Evolutionary conservation across 2,888 invertebrate species (phyloP).

Genomic region (Acanthoscelides obtectus): DNA sequence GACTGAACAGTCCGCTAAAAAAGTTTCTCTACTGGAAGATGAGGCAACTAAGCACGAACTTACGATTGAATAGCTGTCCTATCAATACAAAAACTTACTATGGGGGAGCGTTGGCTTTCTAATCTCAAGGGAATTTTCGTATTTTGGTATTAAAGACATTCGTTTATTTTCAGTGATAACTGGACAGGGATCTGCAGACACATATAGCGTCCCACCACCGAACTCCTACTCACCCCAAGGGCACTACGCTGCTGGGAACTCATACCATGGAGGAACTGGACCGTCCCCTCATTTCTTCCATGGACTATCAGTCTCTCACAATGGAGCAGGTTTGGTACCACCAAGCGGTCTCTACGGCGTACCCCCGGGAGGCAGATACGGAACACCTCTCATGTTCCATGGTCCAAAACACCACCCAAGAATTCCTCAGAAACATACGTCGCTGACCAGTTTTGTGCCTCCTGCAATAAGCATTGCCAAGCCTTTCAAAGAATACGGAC

Average conservation of each 20-base stretch:
- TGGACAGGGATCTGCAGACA: constrained; percentile 16
- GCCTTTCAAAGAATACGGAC: constrained; percentile 44
- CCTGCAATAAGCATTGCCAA: constrained; percentile 52
- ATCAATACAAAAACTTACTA: too few relatives aligned
- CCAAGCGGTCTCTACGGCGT: constrained; percentile 61
- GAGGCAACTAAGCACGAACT: too few relatives aligned
- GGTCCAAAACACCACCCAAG: constrained; percentile 62
- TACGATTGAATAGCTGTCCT: too few relatives aligned
- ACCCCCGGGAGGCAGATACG: constrained; percentile 52
- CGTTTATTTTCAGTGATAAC: neutral
- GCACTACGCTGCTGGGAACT: constrained; percentile 40
- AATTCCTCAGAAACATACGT: constrained; percentile 59
- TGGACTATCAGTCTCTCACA: constrained; percentile 24
- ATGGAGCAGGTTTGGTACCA: constrained; percentile 51
- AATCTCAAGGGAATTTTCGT: too few relatives aligned
- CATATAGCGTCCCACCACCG: constrained; percentile 40
- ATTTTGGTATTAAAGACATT: too few relatives aligned
- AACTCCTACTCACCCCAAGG: constrained; percentile 40
- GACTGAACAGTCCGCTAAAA: too few relatives aligned
- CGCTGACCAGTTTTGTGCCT: constrained; percentile 58
- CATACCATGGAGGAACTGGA: constrained; percentile 41
- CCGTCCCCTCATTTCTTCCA: constrained; percentile 17
- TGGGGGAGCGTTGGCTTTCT: too few relatives aligned
- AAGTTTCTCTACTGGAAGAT: too few relatives aligned
- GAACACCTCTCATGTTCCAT: constrained; percentile 42